Conservation (phyloP, 2,888 invertebrate genomes). For the Galerucella nymphaeae region DNA sequence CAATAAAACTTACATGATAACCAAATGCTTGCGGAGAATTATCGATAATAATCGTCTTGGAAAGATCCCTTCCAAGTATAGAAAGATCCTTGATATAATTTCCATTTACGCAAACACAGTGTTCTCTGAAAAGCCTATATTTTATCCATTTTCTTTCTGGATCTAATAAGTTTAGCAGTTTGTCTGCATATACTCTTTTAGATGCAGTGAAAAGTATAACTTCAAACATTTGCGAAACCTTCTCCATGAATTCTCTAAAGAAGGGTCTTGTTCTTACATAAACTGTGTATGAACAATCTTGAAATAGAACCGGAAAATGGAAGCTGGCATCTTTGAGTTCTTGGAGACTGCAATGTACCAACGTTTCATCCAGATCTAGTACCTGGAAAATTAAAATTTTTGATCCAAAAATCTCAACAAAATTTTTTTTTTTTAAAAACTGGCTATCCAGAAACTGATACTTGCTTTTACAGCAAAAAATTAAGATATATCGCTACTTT, state of each 20-base stretch:
- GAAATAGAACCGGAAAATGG: conserved; percentile 92
- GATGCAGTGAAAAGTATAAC: conserved; percentile 96
- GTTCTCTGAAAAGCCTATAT: conserved; percentile 93
- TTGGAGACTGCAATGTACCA: conserved; percentile 94
- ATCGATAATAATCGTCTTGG: conserved; percentile 88
- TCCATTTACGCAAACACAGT: conserved; percentile 94
- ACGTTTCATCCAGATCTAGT: conserved; percentile 84
- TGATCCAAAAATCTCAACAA: too few relatives aligned
- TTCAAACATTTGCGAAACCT: conserved; percentile 58
- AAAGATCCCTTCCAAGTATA: conserved; percentile 90
- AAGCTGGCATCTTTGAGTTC: conserved; percentile 93
- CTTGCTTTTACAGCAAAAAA: too few relatives aligned
- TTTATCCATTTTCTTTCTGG: conserved; percentile 90
- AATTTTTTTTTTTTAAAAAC: too few relatives aligned
- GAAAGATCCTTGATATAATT: conserved; percentile 97
- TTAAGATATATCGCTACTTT: too few relatives aligned
- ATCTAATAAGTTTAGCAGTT: conserved; percentile 90
- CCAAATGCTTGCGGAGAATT: conserved; percentile 95
- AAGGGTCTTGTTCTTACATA: conserved; percentile 90
- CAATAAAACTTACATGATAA: conserved; percentile 73
- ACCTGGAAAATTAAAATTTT: conserved; percentile 63
- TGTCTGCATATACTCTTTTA: conserved; percentile 94
- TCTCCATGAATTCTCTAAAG: conserved; percentile 91
- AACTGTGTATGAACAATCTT: conserved; percentile 88
- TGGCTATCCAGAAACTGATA: too few relatives aligned